Conservation (phyloP, 2,888 invertebrate genomes). For the Malthinus flaveolus region DNA sequence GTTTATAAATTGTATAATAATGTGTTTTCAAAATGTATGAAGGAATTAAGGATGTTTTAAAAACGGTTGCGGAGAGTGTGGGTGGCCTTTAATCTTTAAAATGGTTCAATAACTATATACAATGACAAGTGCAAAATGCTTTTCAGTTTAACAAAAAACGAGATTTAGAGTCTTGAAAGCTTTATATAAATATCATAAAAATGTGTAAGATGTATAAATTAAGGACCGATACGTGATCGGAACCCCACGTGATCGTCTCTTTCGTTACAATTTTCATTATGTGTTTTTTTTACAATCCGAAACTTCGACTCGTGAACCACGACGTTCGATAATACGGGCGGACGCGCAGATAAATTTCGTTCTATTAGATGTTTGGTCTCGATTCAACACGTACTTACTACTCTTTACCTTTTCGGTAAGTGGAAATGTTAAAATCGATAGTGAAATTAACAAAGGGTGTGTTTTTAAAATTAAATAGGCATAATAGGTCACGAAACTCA, state of each 20-base stretch:
- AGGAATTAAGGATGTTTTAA: conserved; percentile 26
- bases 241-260: too few relatives aligned
- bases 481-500: conserved; percentile 18
- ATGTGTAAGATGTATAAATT: too few relatives aligned
- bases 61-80: conserved; percentile 26
- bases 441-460: background rate
- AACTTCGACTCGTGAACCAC: too few relatives aligned
- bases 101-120: conserved; percentile 6
- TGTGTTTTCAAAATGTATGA: conserved; percentile 24
- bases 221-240: too few relatives aligned
- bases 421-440: too few relatives aligned
- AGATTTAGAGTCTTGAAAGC: background rate
- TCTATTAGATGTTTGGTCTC: too few relatives aligned
- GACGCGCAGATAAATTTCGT: too few relatives aligned
- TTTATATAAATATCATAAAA: background rate
- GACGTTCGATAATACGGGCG: too few relatives aligned
- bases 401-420: too few relatives aligned
- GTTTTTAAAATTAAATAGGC: conserved; percentile 4
- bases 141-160: background rate
- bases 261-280: too few relatives aligned
- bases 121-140: background rate
- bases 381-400: too few relatives aligned
- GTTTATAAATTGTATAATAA: conserved; percentile 26
- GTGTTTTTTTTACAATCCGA: too few relatives aligned
- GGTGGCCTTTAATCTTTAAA: conserved; percentile 32